Conservation (phyloP, 2,113 vertebrate species). For the Tachycineta bicolor region DNA sequence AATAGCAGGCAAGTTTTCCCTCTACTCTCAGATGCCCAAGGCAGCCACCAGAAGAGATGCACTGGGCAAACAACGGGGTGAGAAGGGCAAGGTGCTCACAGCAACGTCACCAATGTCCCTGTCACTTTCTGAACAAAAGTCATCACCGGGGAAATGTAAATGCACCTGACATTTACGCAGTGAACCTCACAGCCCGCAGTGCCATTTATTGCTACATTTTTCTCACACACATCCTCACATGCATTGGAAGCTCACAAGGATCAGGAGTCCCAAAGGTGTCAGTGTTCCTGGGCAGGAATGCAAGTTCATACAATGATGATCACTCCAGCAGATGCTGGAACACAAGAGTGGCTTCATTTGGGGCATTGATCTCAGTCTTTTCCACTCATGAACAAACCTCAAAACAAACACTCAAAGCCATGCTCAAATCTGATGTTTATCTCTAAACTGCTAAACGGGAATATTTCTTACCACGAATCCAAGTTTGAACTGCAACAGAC, state of each 20-base stretch:
- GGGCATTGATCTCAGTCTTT: not conserved
- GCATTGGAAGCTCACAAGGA: not conserved
- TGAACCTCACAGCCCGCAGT: rapidly evolving
- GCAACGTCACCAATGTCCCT: not conserved
- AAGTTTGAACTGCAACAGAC: not conserved
- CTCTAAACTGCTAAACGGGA: not conserved
- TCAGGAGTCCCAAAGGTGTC: not conserved
- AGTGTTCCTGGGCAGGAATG: not conserved
- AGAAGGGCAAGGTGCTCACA: not conserved
- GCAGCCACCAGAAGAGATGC: not conserved
- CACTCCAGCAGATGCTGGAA: not conserved
- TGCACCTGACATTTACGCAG: not conserved
- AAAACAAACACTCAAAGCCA: not conserved
- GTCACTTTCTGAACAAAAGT: not conserved
- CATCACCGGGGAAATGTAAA: not conserved
- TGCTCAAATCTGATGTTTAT: not conserved
- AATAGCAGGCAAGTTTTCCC: not conserved
- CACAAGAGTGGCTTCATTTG: not conserved
- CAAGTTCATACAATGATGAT: not conserved
- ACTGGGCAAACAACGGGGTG: rapidly evolving
- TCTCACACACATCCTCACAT: not conserved
- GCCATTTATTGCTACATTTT: not conserved
- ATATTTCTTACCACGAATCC: not conserved
- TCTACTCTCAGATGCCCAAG: not conserved
- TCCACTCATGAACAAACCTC: not conserved